phyloP scores from a whole-genome alignment of 2,113 vertebrate genomes.

The Calcarius ornatus region DNA sequence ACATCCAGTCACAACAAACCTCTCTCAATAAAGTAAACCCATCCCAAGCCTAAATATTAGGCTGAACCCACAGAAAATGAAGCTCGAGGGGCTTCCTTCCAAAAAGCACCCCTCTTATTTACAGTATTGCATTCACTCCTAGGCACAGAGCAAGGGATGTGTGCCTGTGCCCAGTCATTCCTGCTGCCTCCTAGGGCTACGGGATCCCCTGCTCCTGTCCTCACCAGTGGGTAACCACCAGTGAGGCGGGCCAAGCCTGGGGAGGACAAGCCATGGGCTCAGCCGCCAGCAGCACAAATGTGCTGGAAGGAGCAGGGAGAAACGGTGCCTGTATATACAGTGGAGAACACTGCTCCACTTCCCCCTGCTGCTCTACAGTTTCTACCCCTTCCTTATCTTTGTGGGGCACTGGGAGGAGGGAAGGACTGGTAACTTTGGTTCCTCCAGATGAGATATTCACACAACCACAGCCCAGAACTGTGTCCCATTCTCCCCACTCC shows the following conservation, averaged over 20 bases:
- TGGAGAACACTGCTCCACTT: background rate
- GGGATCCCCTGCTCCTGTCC: background rate
- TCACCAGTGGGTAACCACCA: background rate
- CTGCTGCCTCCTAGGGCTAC: fast-evolving
- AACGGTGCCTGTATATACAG: background rate
- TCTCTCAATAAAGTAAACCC: constrained; percentile 1
- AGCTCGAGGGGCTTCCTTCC: background rate
- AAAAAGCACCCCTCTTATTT: constrained; percentile 34
- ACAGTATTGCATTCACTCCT: constrained; percentile 36
- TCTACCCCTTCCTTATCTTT: background rate
- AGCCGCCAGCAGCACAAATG: background rate
- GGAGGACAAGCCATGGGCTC: background rate
- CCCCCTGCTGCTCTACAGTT: background rate
- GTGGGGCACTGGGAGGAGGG: background rate
- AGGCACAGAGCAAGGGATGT: background rate
- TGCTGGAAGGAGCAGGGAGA: background rate
- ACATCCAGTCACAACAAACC: background rate
- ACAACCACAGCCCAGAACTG: background rate
- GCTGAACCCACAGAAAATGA: constrained; percentile 5
- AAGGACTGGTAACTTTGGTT: background rate
- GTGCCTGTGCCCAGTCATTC: background rate
- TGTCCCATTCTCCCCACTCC: background rate
- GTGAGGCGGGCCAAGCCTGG: background rate
- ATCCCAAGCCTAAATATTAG: constrained; percentile 62
- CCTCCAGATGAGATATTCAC: background rate